A percentile compares a stretch with the other conserved stretches of the same genome.
These are phyloP conservation scores for Diplazon laetatorius DNA, from an alignment of 2,888 invertebrate species.

Conservation along the genomic window DNA sequence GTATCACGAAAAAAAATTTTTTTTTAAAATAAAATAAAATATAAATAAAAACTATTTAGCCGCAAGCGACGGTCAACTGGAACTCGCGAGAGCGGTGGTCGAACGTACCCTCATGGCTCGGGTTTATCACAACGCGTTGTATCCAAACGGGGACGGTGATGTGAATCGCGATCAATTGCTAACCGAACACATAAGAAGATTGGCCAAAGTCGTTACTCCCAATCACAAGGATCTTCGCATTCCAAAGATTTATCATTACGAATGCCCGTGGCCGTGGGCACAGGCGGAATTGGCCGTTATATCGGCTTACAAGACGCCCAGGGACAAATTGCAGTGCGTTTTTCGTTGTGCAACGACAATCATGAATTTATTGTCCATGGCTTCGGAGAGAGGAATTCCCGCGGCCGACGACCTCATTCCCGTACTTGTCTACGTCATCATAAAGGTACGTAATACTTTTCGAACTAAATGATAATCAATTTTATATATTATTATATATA, in stretches of 20 bases:
- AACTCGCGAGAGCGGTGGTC: constrained; percentile 91
- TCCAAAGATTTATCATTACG: constrained; percentile 92
- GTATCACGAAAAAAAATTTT: too few relatives aligned
- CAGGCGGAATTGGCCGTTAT: constrained; percentile 94
- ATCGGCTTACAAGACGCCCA: constrained; percentile 94
- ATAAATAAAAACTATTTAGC: constrained; percentile 82
- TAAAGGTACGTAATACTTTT: constrained; percentile 87
- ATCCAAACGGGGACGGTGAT: constrained; percentile 98
- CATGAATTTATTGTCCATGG: constrained; percentile 95
- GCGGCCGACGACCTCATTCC: constrained; percentile 98
- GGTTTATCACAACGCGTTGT: constrained; percentile 96
- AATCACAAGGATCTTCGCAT: constrained; percentile 92
- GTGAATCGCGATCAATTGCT: constrained; percentile 94
- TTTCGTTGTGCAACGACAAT: constrained; percentile 95
- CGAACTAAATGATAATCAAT: too few relatives aligned
- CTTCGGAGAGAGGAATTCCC: constrained; percentile 89
- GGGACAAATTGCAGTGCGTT: constrained; percentile 93
- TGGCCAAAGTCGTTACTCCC: constrained; percentile 90
- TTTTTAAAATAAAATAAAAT: constrained; percentile 15
- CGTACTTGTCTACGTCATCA: constrained; percentile 97
- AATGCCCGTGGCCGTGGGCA: constrained; percentile 98
- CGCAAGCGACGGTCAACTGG: constrained; percentile 88
- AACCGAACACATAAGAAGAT: constrained; percentile 93
- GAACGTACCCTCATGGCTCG: constrained; percentile 96
- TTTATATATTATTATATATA: too few relatives aligned